These are phyloP conservation scores for Cyprinus carpio DNA, from an alignment of 2,113 vertebrate genomes.

Conservation along the genomic window DNA sequence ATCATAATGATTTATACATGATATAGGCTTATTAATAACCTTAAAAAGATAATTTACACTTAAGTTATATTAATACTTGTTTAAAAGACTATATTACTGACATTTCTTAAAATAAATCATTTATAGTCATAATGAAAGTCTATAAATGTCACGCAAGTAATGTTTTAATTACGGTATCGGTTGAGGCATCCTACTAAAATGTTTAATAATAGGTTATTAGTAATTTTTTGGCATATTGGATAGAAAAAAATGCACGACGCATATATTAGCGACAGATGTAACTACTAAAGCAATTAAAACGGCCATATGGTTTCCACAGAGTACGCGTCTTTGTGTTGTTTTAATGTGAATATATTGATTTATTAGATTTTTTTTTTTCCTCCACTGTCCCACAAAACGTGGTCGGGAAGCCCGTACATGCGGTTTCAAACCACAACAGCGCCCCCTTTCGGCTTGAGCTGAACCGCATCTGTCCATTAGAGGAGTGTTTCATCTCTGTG, in stretches of 20 bases:
- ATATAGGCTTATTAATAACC: background rate
- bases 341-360: slow-evolving; percentile 19
- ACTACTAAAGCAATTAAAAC: background rate
- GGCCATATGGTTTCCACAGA: background rate
- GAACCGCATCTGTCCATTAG: background rate
- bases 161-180: background rate
- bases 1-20: background rate
- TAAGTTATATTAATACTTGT: background rate
- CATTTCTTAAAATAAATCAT: no score
- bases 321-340: background rate
- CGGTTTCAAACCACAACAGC: slow-evolving; percentile 85
- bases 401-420: background rate
- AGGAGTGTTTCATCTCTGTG: background rate
- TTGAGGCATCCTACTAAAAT: background rate
- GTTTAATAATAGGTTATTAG: background rate
- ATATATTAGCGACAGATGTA: background rate
- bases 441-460: slow-evolving; percentile 85
- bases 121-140: no score
- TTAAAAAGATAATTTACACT: background rate
- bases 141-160: background rate
- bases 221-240: background rate
- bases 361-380: background rate
- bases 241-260: background rate
- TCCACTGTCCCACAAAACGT: slow-evolving; percentile 33
- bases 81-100: no score